These are phyloP conservation scores for Mormyrus lacerda DNA, from an alignment of 2,113 vertebrate species.

Conservation along the genomic window DNA sequence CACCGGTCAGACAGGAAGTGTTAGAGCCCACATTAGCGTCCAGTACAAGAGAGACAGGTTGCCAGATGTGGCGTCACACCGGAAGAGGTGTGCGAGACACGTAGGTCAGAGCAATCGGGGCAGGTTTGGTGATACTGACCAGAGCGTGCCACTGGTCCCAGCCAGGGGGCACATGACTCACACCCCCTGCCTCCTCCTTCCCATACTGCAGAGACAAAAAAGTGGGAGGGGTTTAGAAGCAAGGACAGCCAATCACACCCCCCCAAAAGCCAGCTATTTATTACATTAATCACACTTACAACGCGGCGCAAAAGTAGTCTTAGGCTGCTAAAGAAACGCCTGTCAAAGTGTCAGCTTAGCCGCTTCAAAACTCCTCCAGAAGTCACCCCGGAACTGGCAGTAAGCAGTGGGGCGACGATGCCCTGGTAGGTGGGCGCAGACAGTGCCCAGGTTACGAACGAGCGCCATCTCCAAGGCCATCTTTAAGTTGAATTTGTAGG, in stretches of 20 bases:
- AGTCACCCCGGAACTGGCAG: background rate
- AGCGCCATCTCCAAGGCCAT: background rate
- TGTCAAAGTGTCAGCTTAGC: background rate
- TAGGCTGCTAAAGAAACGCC: background rate
- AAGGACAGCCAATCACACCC: background rate
- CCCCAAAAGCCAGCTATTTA: background rate
- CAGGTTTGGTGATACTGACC: slow-evolving; percentile 39
- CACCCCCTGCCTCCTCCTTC: slow-evolving; percentile 43
- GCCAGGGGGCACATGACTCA: slow-evolving; percentile 56
- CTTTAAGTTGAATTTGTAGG: background rate
- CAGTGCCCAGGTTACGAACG: background rate
- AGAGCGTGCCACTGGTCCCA: slow-evolving; percentile 68
- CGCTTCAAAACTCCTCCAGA: background rate
- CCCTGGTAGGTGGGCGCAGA: background rate
- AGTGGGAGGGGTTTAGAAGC: background rate
- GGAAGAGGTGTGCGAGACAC: background rate
- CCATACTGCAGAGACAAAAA: slow-evolving; percentile 51
- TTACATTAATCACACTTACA: background rate
- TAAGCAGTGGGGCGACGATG: background rate
- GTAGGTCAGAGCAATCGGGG: background rate
- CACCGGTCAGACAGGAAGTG: background rate
- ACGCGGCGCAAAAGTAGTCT: background rate
- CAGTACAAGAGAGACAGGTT: background rate
- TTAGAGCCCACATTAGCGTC: background rate
- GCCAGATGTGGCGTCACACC: background rate